Evolutionary conservation across 2,113 vertebrate genomes (phyloP), one percentile per base, ranked within the genome.

Genomic region (Gnathonemus echidnorhynchus): DNA sequence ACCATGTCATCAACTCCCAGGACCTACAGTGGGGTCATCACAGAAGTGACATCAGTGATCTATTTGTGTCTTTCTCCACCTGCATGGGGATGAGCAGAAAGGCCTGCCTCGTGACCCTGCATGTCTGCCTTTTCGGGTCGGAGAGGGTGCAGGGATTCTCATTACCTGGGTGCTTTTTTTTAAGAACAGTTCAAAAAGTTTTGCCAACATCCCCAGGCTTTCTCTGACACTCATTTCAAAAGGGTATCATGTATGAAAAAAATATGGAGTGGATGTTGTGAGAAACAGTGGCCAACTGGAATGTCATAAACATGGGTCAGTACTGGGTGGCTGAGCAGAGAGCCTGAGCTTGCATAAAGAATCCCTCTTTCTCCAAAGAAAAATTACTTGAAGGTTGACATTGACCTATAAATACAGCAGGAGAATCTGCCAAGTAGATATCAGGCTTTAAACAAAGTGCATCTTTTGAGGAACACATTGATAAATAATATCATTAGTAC

Each of bases 11-110:
- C 35, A 80, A 39, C 35, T 77, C 70, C 70, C 70, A 77, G 70
- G 70, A 77, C 74, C 74, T 39, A 42, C 74, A 80, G 74, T 80
- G 35, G 74, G 74, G 70, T 77, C 70, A 80, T 80, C 74, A 80
- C 35, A 80, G 74, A 80, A 42, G 74, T 80, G 35, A 80, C 74
- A 80, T 80, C 74, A 80, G 13, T 17, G 35, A 42, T 80, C 74
- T 80, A 80, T 80, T 80, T 80, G 15, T 42, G 74, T 42, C 74
- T 1, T 42, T 80, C 4, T 42, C 74, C 35, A 6, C 35, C 31
- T 42, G 15, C 31, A 39, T 80, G 74, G 35, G 35, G 31, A 80
- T 42, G n/a, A 13, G 15, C 15, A 39, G 74, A 19, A 19, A 39
- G 74, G 5, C 74, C 74, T 66, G 15, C 70, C 35, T 19, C 11